Evolutionary conservation across 2,113 vertebrate species (phyloP), one percentile per base, ranked within the genome.

Genomic region (Nycticebus coucang): DNA sequence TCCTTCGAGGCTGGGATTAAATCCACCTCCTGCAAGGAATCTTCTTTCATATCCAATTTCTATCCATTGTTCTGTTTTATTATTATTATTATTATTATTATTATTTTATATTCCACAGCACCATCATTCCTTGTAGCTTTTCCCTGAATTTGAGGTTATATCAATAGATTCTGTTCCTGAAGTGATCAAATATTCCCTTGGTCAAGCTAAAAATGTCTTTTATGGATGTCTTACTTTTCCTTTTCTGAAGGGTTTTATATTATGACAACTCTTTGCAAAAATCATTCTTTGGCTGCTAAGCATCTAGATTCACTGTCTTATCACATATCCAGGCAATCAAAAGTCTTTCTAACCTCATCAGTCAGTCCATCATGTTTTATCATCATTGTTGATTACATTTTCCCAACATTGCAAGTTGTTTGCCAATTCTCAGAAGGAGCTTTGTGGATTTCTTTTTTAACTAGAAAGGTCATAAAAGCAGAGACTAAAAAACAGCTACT

Each of bases 131-230:
- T 94, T 68, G 7, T 3, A 74, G 33, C 1, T 92, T 79, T 78
- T 10, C 15, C 53, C 37, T 81, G 59, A 77, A 72, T 15, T 22
- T 60, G 45, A 90, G 26, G 11, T 59, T 60, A 26, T 82, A 15
- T 14, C 18, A 74, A 78, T 19, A 69, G 79, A 59, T 26, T 87
- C 21, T 62, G 8, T 21, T 87, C 24, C 33, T 79, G 2, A 2
- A 81, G 55, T 89, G 24, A 88, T 78, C 93, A 95, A 95, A 95
- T 80, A 88, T 60, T 53, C 21, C 8, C 24, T 87, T 83, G 35
- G 1, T 84, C 21, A 90, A 95, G n/a, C 24, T 55, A 14, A 93
- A 95, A 95, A 87, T 84, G 14, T 50, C 24, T 53, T 69, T 68
- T 24, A 77, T 87, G 60, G 64, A 82, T 68, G 22, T 68, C 9